Percentiles rank a stretch among this genome's conserved stretches.
Evolutionary conservation across 2,888 invertebrate genomes (phyloP).

Genomic region (Odontocolon sp.): DNA sequence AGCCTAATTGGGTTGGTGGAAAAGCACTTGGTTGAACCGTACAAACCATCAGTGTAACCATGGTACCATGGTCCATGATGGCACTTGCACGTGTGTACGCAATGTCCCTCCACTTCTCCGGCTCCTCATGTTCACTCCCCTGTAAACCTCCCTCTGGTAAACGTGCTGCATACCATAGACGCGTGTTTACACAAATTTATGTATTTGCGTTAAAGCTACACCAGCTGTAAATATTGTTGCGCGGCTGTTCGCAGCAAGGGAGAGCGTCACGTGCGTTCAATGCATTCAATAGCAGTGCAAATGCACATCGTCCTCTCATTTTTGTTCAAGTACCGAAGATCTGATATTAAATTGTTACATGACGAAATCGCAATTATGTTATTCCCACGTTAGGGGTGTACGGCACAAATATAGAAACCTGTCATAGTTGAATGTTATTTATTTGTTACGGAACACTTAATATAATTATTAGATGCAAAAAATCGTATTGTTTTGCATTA

Average conservation of each 20-base stretch:
- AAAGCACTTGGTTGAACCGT: not conserved
- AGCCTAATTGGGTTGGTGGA: too few species aligned
- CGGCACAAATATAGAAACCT: too few species aligned
- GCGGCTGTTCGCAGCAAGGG: not conserved
- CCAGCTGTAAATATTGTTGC: slow-evolving; percentile 8
- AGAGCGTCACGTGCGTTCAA: slow-evolving; percentile 7
- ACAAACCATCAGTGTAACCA: not conserved
- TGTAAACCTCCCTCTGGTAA: slow-evolving; percentile 10
- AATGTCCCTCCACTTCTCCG: not conserved
- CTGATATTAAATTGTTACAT: too few species aligned
- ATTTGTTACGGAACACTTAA: too few species aligned
- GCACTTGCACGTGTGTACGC: not conserved
- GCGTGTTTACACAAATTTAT: slow-evolving; percentile 62
- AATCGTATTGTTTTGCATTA: too few species aligned
- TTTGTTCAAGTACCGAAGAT: too few species aligned
- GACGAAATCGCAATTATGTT: too few species aligned
- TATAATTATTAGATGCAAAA: too few species aligned
- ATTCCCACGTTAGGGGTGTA: too few species aligned
- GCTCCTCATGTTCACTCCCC: not conserved
- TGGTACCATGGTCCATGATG: not conserved
- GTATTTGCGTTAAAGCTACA: slow-evolving; percentile 25
- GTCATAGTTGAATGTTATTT: too few species aligned
- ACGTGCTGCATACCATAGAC: slow-evolving; percentile 18
- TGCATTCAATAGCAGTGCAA: not conserved
- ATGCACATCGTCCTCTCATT: too few species aligned